Evolutionary conservation across 2,113 vertebrate species (phyloP).

Genomic region (Grallaria varia): DNA sequence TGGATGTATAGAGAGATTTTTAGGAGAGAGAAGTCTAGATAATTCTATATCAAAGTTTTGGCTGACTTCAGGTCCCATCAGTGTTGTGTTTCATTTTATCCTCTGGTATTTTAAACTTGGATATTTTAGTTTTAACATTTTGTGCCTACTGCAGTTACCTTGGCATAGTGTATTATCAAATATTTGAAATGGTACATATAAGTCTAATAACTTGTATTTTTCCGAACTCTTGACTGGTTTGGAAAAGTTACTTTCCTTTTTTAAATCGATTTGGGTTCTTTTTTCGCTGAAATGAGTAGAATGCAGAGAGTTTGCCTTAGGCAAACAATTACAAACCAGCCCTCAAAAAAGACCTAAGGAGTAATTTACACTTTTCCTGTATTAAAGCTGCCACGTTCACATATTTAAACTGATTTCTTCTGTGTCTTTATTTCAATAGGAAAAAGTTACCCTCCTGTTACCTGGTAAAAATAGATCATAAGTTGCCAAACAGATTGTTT

Average conservation of each 20-base stretch:
- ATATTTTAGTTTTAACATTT: neutral
- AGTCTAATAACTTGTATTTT: neutral
- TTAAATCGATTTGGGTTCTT: neutral
- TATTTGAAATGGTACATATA: neutral
- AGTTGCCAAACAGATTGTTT: conserved; percentile 65
- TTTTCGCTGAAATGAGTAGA: neutral
- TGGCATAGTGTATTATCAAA: neutral
- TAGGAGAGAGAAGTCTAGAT: neutral
- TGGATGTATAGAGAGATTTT: neutral
- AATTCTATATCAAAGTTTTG: neutral
- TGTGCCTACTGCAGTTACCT: neutral
- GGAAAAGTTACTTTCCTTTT: neutral
- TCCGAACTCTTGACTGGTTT: neutral
- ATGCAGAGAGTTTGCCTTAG: neutral
- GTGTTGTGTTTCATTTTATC: neutral
- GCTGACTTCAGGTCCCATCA: neutral
- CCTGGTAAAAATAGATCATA: conserved; percentile 58
- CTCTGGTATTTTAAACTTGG: neutral
- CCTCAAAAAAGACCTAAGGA: neutral
- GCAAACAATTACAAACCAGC: neutral
- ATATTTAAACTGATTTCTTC: neutral
- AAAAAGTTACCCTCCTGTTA: neutral
- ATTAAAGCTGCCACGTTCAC: neutral
- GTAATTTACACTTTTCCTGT: neutral
- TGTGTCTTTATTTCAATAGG: neutral